Evolutionary conservation across 2,888 invertebrate species (phyloP).

Genomic region (Meghimatium bilineatum): DNA sequence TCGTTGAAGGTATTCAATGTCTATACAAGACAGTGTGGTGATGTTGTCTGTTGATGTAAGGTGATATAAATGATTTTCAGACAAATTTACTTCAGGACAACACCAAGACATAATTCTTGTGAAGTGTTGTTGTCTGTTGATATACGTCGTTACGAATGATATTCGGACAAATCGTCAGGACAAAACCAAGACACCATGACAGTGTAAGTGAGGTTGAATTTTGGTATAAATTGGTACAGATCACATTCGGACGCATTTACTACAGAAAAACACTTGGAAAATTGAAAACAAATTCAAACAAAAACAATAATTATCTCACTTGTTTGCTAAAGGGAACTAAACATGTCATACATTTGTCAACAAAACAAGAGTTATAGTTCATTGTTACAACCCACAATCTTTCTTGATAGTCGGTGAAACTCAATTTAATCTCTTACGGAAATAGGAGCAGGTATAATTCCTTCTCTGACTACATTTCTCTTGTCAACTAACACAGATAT

Average conservation of each 20-base stretch:
- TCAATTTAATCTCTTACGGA: not conserved
- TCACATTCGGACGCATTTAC: not conserved
- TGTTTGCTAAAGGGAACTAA: conserved; percentile 1
- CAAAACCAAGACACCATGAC: too few relatives aligned
- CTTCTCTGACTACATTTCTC: not conserved
- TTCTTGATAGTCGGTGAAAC: not conserved
- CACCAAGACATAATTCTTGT: too few relatives aligned
- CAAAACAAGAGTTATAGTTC: not conserved
- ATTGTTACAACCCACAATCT: not conserved
- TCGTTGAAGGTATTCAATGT: not conserved
- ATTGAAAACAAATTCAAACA: not conserved
- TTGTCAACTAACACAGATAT: not conserved
- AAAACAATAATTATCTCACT: not conserved
- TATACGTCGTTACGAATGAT: not conserved
- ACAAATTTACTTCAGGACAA: too few relatives aligned
- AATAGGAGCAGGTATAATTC: not conserved
- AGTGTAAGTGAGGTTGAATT: too few relatives aligned
- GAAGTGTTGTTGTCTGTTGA: not conserved
- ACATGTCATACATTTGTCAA: not conserved
- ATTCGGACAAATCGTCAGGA: too few relatives aligned
- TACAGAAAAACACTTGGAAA: not conserved
- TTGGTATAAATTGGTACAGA: not conserved
- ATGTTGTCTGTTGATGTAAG: not conserved
- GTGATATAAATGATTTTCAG: not conserved
- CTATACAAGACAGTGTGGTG: not conserved